Percentiles rank a stretch among this genome's conserved stretches.
Evolutionary conservation across 2,797 vertebrate genomes (phyloP).

Genomic region (Myotis pilosus): DNA sequence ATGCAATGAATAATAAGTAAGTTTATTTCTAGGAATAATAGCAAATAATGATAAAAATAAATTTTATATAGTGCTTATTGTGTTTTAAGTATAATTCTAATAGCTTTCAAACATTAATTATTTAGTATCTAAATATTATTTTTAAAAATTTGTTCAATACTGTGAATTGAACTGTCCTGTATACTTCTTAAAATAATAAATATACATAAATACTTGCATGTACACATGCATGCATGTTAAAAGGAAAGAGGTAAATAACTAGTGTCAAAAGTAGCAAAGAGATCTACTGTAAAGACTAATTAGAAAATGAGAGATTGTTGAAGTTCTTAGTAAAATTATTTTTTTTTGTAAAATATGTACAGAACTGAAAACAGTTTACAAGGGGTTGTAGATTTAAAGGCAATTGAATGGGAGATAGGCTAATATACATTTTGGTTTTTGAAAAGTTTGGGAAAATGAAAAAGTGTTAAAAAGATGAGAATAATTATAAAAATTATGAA

Average conservation of each 20-base stretch:
- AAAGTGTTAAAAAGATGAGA: neutral
- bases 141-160: neutral
- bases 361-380: neutral
- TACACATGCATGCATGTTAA: neutral
- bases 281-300: neutral
- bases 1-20: neutral
- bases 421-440: neutral
- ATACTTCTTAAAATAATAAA: neutral
- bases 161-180: neutral
- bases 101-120: neutral
- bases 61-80: neutral
- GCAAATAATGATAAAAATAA: neutral
- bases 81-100: neutral
- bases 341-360: neutral
- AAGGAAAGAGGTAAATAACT: neutral
- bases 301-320: neutral
- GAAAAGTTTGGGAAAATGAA: neutral
- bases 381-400: neutral
- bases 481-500: neutral
- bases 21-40: neutral
- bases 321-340: neutral
- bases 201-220: neutral
- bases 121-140: neutral
- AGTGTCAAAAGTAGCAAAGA: neutral
- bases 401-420: neutral